These are phyloP conservation scores for Terebella lapidaria DNA, from an alignment of 2,888 invertebrate genomes.

Conservation along the genomic window DNA sequence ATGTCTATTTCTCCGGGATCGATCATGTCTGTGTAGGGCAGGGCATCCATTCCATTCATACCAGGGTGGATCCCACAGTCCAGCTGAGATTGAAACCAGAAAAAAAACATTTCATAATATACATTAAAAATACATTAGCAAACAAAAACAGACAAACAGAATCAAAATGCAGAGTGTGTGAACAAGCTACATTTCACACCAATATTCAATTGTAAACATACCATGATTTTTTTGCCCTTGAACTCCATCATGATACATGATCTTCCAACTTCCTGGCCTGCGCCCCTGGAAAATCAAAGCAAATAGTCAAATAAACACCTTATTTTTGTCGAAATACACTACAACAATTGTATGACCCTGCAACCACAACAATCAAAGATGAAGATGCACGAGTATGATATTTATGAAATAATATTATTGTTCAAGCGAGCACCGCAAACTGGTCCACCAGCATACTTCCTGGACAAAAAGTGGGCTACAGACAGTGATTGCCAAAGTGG, in stretches of 20 bases:
- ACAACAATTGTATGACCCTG: too few relatives aligned
- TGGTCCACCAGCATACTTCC: too few relatives aligned
- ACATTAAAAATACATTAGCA: slow-evolving; percentile 42
- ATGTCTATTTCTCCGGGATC: slow-evolving; percentile 94
- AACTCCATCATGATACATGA: slow-evolving; percentile 98
- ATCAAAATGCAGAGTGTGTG: too few relatives aligned
- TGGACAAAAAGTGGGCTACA: too few relatives aligned
- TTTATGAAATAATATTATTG: too few relatives aligned
- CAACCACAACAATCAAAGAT: too few relatives aligned
- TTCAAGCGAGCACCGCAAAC: too few relatives aligned
- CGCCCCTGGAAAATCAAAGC: slow-evolving; percentile 61
- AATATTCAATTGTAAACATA: slow-evolving; percentile 30
- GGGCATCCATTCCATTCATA: slow-evolving; percentile 85
- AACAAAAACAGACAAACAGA: slow-evolving; percentile 5
- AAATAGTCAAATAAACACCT: too few relatives aligned
- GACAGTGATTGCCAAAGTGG: too few relatives aligned
- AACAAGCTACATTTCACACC: neutral
- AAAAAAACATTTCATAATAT: neutral
- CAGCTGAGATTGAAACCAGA: slow-evolving; percentile 57
- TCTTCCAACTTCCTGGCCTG: slow-evolving; percentile 98
- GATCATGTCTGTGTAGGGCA: slow-evolving; percentile 95
- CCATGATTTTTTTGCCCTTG: slow-evolving; percentile 98
- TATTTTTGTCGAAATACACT: too few relatives aligned
- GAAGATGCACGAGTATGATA: too few relatives aligned
- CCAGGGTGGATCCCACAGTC: slow-evolving; percentile 99